Evolutionary conservation across 2,113 vertebrate genomes (phyloP), one percentile per base, ranked within the genome.

Genomic region (Aptenodytes forsteri): DNA sequence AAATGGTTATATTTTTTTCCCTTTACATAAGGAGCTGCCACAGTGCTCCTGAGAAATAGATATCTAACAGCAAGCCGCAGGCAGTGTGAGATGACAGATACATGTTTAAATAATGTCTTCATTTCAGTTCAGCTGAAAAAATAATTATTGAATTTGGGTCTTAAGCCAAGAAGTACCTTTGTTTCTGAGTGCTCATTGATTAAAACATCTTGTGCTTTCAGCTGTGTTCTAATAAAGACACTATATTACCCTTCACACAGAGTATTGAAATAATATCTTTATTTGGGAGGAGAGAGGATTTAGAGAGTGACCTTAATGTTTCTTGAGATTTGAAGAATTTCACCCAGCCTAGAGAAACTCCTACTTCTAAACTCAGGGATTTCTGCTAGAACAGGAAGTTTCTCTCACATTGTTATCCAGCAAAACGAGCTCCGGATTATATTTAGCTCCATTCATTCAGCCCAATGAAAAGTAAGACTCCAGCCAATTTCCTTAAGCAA

Each of bases 361-460:
- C 83, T 80, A 40, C 80, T 86, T 90, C 76, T 76, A 91, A 94
- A 90, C n/a, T 27, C 29, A 19, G 82, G 58, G 83, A 80, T 95
- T 94, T 95, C 91, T 90, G 81, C 93, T 95, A 25, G 78, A 94
- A 94, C 97, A 97, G 96, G 96, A 97, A 96, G 94, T 91, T 89
- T 96, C 89, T 89, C 82, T 90, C 9, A 7, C 93, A 90, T 96
- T 97, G 95, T 95, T 96, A 92, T 66, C 90, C 96, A 83, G 95
- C 78, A 79, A 94, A 95, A 87, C 0, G 73, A 87, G 49, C 93
- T 94, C 92, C 69, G 93, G 96, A 94, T 97, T 97, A 97, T 97
- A 97, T 97, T 97, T 97, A 97, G 95, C 85, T 85, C 93, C 75
- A 94, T 97, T 97, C 97, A 96, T 94, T 88, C 78, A 73, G 93